These are phyloP conservation scores for Oryzias curvinotus DNA, from an alignment of 2,113 vertebrate species.

Conservation along the genomic window DNA sequence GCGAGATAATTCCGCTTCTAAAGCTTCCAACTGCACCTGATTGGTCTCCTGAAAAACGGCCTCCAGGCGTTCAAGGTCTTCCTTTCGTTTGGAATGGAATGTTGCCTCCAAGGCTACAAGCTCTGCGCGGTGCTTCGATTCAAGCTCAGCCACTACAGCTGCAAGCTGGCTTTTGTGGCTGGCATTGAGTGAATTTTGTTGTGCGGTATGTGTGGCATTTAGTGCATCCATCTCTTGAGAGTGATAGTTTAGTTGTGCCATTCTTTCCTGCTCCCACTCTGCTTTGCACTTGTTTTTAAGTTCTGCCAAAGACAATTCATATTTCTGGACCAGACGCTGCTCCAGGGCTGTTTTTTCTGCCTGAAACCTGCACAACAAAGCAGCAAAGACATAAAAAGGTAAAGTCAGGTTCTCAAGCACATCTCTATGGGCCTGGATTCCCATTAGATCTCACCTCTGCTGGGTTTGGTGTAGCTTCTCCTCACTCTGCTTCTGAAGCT, in stretches of 20 bases:
- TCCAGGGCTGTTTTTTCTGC: constrained; percentile 76
- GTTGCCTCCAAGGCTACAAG: constrained; percentile 65
- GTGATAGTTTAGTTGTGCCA: constrained; percentile 36
- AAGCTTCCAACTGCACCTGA: constrained; percentile 72
- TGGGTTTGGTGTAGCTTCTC: constrained; percentile 73
- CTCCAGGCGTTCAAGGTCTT: constrained; percentile 70
- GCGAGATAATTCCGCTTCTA: constrained; percentile 68
- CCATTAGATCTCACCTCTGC: constrained; percentile 73
- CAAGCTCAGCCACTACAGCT: constrained; percentile 40
- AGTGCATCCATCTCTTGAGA: constrained; percentile 52
- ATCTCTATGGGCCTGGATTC: neutral
- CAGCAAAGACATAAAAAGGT: neutral
- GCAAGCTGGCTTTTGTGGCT: constrained; percentile 60
- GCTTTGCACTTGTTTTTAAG: constrained; percentile 61
- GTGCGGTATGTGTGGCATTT: constrained; percentile 55
- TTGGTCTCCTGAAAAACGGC: constrained; percentile 64
- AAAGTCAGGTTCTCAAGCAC: neutral
- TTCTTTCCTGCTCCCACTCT: constrained; percentile 49
- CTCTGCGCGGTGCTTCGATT: constrained; percentile 58
- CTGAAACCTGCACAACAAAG: constrained; percentile 74
- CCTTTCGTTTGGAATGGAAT: constrained; percentile 61
- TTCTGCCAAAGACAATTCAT: constrained; percentile 74
- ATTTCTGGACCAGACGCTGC: constrained; percentile 71
- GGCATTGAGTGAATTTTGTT: constrained; percentile 61
- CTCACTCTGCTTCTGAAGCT: constrained; percentile 73